Conservation (phyloP, 2,888 invertebrate species). For the Leptinotarsa haldemani region DNA sequence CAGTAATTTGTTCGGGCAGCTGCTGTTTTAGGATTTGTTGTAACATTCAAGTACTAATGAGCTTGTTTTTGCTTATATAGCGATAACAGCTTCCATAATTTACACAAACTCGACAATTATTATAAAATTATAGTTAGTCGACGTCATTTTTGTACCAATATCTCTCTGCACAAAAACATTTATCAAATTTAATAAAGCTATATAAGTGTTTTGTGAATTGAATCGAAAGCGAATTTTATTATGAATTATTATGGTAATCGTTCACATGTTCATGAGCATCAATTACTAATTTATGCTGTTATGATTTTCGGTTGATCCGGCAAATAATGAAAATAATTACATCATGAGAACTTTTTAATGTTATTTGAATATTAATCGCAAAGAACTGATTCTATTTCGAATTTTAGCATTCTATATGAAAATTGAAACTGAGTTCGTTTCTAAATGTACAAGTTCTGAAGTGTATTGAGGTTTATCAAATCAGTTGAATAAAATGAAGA, state of each 20-base stretch:
- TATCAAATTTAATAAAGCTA: slow-evolving; percentile 12
- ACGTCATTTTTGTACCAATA: slow-evolving; percentile 24
- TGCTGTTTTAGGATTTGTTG: slow-evolving; percentile 30
- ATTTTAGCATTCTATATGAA: too few species aligned
- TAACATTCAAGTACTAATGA: slow-evolving; percentile 32
- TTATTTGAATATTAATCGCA: neutral
- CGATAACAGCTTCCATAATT: slow-evolving; percentile 32
- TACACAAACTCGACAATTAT: slow-evolving; percentile 31
- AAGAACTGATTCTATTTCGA: too few species aligned
- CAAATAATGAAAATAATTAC: neutral
- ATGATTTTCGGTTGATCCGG: neutral
- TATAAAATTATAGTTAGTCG: slow-evolving; percentile 32
- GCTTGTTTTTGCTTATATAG: slow-evolving; percentile 38
- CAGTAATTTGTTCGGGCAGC: slow-evolving; percentile 14
- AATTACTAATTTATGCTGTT: neutral
- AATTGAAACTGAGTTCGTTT: too few species aligned
- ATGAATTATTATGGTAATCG: slow-evolving; percentile 2
- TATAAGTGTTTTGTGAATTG: slow-evolving; percentile 12
- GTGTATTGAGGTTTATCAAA: too few species aligned
- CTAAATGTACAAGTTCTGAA: too few species aligned
- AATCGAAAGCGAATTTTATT: slow-evolving; percentile 2
- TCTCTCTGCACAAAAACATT: slow-evolving; percentile 23
- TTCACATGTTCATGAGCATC: neutral
- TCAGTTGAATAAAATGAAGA: too few species aligned
- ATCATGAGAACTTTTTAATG: neutral